Evolutionary conservation across 2,113 vertebrate genomes (phyloP).

Genomic region (Dinomys branickii): DNA sequence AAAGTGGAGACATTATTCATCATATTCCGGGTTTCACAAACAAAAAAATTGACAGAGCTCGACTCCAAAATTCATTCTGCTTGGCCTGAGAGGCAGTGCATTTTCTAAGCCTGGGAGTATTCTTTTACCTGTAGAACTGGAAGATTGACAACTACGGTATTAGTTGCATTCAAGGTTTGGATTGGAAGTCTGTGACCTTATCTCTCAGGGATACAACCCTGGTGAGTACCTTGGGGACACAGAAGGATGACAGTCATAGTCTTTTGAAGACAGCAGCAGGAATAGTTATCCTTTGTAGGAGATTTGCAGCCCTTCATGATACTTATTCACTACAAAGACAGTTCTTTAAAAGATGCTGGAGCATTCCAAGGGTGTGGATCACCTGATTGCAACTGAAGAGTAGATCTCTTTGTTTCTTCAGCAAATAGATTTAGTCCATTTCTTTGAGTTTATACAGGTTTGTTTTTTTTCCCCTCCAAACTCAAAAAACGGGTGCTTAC

Average conservation of each 20-base stretch:
- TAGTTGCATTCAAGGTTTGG: not conserved
- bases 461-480: not conserved
- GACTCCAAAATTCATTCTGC: not conserved
- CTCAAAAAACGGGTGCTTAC: not conserved
- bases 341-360: not conserved
- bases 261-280: not conserved
- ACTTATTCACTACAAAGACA: too few relatives aligned
- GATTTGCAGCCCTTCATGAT: not conserved
- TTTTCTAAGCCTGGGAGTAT: not conserved
- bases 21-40: not conserved
- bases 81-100: not conserved
- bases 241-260: not conserved
- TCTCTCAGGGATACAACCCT: not conserved
- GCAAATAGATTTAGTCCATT: not conserved
- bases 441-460: not conserved
- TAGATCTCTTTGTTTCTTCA: not conserved
- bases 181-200: constrained; percentile 4
- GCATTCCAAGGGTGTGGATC: not conserved
- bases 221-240: not conserved
- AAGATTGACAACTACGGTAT: not conserved
- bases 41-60: not conserved
- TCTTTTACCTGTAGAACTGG: not conserved
- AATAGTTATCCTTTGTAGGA: not conserved
- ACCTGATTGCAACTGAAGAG: not conserved
- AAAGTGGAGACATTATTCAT: not conserved